These are phyloP conservation scores for Macrotrachela quadricornifera DNA, from an alignment of 1,140 invertebrate species.

Conservation along the genomic window DNA sequence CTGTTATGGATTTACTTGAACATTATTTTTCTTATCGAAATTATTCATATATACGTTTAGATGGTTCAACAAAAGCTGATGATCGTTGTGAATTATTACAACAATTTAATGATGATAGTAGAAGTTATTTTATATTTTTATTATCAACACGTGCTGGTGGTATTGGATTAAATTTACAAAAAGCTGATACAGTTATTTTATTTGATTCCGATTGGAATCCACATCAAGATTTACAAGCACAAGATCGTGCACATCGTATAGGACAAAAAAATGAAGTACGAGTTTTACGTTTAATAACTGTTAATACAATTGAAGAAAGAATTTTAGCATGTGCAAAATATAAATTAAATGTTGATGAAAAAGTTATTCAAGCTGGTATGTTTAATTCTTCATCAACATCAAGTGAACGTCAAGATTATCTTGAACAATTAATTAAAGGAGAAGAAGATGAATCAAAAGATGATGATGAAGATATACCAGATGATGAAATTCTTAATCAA, in stretches of 20 bases:
- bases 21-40: constrained; percentile 10
- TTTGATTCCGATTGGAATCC: constrained; percentile 99
- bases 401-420: constrained; percentile 71
- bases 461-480: constrained; percentile 88
- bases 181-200: constrained; percentile 92
- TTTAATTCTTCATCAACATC: constrained; percentile 97
- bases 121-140: constrained; percentile 82
- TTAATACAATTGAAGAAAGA: constrained; percentile 91
- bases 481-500: constrained; percentile 95
- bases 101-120: constrained; percentile 69
- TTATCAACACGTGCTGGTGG: constrained; percentile 87
- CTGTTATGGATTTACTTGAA: constrained; percentile 88
- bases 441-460: constrained; percentile 80
- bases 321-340: constrained; percentile 68
- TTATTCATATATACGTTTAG: constrained; percentile 42
- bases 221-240: constrained; percentile 92
- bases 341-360: constrained; percentile 93
- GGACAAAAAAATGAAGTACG: constrained; percentile 93
- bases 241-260: constrained; percentile 94
- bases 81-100: constrained; percentile 76
- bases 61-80: constrained; percentile 92
- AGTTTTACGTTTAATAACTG: constrained; percentile 82
- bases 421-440: constrained; percentile 76
- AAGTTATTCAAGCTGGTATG: constrained; percentile 98
- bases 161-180: constrained; percentile 85